Base-by-base conservation (phyloP, 2,113 vertebrate species). In the Charina bottae region DNA sequence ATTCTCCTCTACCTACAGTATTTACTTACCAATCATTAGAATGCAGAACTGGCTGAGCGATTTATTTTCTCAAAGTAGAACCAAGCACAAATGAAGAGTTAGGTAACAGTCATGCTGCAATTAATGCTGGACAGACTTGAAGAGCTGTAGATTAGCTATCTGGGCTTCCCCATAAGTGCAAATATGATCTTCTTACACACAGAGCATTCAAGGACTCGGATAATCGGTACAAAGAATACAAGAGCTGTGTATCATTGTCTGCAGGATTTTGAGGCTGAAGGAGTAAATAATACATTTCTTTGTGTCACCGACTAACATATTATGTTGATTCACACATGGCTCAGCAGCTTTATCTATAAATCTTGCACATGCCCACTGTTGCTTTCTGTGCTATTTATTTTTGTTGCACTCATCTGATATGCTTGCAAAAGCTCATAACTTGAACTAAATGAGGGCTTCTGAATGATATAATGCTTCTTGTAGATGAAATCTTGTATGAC, bases 391-490 rank as follows among this genome's bases (percentile, higher is more conserved):
- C 1, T 0, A 0, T 94, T 95, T 72, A 49, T 0, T 95, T 91
- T 93, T 17, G 53, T 90, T 33, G 91, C 11, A 1, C 55, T 91
- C 42, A 24, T 92, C 49, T 85, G 46, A 58, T 58, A 72, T 9
- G 42, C 56, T 46, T 90, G 56, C 60, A 92, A 93, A 90, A 91
- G 93, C 93, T 37, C 84, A 92, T 94, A 64, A 59, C 24, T 94
- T 68, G 93, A 92, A 23, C 86, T 84, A 78, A 68, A 54, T 92
- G 85, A 93, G 88, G 42, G 26, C 19, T 92, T 46, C 19, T 90
- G 83, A 68, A 95, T 64, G 85, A 46, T 90, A 93, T 92, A 2
- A 56, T 8, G 72, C 90, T 4, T 93, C 90, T 92, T 91, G 55
- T 72, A 86, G 46, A 87, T 92, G 86, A 92, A 91, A 89, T 89